phyloP scores from a whole-genome alignment of 1,140 invertebrate species.

The Meteorus sp. region DNA sequence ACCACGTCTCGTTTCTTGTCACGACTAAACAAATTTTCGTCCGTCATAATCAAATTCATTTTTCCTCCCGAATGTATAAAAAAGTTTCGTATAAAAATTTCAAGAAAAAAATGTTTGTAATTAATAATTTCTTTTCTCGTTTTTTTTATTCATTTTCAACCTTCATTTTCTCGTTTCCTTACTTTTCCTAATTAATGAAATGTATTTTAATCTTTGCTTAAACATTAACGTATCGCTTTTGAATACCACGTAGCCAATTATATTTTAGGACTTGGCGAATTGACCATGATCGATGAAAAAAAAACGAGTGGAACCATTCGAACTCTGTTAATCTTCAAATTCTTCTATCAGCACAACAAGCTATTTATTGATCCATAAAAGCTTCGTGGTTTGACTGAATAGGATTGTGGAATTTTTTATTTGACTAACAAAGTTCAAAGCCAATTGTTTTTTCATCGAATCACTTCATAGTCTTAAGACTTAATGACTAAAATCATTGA shows the following conservation, averaged over 20 bases:
- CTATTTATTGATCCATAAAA: background rate
- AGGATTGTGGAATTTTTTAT: no score
- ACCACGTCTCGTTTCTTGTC: background rate
- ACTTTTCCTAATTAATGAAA: slow-evolving; percentile 3
- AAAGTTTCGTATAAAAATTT: slow-evolving; percentile 35
- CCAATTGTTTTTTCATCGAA: slow-evolving; percentile 13
- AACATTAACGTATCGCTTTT: slow-evolving; percentile 51
- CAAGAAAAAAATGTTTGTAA: background rate
- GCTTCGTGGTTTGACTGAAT: no score
- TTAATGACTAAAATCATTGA: slow-evolving; percentile 40
- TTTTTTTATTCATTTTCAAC: background rate
- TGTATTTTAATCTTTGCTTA: slow-evolving; percentile 35
- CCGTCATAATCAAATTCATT: background rate
- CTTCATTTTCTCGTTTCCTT: slow-evolving; percentile 23
- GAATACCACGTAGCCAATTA: slow-evolving; percentile 54
- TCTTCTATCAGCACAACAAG: background rate
- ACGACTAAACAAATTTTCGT: background rate
- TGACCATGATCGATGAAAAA: slow-evolving; percentile 14
- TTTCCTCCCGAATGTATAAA: no score
- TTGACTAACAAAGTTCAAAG: slow-evolving; percentile 5
- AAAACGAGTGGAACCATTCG: slow-evolving; percentile 12
- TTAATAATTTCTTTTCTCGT: no score
- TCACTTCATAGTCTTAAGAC: slow-evolving; percentile 28
- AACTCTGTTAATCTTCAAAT: slow-evolving; percentile 10
- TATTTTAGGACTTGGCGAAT: slow-evolving; percentile 24